These are phyloP conservation scores for Spatulosminthurus flaviceps DNA, from an alignment of 2,888 invertebrate species.

Conservation along the genomic window DNA sequence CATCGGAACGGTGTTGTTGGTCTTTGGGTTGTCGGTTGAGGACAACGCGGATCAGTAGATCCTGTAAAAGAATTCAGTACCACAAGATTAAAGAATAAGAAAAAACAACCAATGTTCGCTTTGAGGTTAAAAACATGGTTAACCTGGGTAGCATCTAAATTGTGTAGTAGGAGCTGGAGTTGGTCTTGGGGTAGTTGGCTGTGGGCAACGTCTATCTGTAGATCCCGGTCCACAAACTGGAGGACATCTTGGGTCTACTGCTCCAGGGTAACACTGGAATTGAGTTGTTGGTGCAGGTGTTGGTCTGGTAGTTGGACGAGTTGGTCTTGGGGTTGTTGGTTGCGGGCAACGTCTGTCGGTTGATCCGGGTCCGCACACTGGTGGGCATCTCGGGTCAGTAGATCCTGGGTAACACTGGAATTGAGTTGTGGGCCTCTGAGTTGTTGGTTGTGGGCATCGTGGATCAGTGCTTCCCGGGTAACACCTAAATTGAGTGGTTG, in stretches of 20 bases:
- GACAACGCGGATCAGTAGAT: constrained; percentile 55
- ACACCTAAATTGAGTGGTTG: constrained; percentile 31
- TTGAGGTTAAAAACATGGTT: too few species aligned
- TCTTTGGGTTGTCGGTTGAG: constrained; percentile 18
- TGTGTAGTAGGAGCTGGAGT: neutral
- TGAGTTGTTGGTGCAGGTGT: constrained; percentile 32
- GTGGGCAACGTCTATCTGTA: constrained; percentile 40
- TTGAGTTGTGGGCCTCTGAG: neutral
- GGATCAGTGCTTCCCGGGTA: neutral
- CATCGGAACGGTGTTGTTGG: constrained; percentile 38
- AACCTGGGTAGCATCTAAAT: constrained; percentile 54
- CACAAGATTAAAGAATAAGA: too few species aligned
- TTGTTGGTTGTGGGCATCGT: constrained; percentile 36
- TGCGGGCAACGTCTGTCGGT: constrained; percentile 62
- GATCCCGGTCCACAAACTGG: constrained; percentile 32
- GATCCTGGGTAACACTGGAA: too few species aligned
- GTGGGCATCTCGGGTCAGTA: constrained; percentile 54
- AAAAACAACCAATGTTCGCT: too few species aligned
- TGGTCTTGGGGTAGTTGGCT: constrained; percentile 25
- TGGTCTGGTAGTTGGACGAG: constrained; percentile 39
- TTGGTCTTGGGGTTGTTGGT: constrained; percentile 41
- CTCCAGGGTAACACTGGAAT: constrained; percentile 37
- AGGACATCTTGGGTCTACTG: constrained; percentile 41
- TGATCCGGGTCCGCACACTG: constrained; percentile 64
- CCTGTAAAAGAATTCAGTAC: too few species aligned